Percentiles rank a stretch among this genome's conserved stretches.
These are phyloP conservation scores for Norana najaformis DNA, from an alignment of 2,888 invertebrate genomes.

Conservation along the genomic window DNA sequence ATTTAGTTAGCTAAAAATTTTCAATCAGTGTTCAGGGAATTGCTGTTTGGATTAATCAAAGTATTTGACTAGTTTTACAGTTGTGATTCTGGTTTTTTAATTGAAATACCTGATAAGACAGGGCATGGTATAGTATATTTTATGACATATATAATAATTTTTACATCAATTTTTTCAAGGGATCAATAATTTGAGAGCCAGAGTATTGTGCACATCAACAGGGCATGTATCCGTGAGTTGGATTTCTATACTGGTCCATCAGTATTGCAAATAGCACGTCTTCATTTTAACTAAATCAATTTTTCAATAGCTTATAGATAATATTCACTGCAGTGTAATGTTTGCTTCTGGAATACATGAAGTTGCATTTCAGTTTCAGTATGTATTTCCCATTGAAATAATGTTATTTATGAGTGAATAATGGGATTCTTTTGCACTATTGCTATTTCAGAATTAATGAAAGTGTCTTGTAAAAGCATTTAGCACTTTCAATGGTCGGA, in stretches of 20 bases:
- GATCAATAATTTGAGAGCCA: constrained; percentile 28
- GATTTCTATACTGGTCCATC: constrained; percentile 23
- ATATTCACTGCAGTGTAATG: neutral
- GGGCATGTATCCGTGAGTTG: constrained; percentile 28
- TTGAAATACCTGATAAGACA: neutral
- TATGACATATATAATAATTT: neutral
- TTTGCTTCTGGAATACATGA: neutral
- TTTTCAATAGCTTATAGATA: neutral
- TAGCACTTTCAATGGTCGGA: neutral
- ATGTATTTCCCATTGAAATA: constrained; percentile 1
- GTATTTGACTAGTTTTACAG: neutral
- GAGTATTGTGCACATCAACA: constrained; percentile 27
- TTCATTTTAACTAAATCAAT: neutral
- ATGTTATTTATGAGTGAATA: neutral
- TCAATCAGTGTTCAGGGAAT: neutral
- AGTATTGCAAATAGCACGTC: neutral
- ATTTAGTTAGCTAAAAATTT: neutral
- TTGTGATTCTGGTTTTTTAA: neutral
- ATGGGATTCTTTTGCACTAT: neutral
- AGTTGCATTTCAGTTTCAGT: neutral
- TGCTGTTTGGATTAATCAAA: neutral
- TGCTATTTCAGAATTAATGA: neutral
- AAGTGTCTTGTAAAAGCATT: neutral
- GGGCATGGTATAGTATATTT: constrained; percentile 13
- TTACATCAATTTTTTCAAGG: constrained; percentile 33